phyloP scores from a whole-genome alignment of 2,797 vertebrate genomes.

The Hipposideros larvatus region DNA sequence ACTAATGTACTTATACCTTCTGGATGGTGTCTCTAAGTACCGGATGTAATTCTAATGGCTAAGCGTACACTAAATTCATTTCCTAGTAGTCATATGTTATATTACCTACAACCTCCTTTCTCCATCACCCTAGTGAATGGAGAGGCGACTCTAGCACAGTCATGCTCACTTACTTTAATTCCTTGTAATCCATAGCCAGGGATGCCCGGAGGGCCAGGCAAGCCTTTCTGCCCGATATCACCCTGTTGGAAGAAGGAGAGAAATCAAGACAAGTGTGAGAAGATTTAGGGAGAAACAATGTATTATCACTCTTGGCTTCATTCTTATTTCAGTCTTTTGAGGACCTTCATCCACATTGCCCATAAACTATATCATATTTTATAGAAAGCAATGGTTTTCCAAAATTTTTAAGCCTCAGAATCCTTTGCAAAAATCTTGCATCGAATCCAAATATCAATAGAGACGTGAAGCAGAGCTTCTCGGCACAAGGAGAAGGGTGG shows the following conservation, averaged over 20 bases:
- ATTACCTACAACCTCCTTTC: not conserved
- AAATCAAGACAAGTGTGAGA: slow-evolving; percentile 1
- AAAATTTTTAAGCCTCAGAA: slow-evolving; percentile 3
- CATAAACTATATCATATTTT: not conserved
- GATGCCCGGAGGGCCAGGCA: slow-evolving; percentile 88
- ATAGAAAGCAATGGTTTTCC: not conserved
- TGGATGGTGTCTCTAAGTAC: not conserved
- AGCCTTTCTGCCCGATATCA: slow-evolving; percentile 88
- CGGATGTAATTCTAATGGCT: not conserved
- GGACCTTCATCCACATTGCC: not conserved
- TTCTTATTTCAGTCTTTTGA: not conserved
- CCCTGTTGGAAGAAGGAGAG: slow-evolving; percentile 87
- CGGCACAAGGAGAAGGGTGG: not conserved
- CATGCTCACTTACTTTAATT: slow-evolving; percentile 90
- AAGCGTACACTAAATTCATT: not conserved
- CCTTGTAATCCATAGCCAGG: slow-evolving; percentile 92
- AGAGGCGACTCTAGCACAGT: not conserved
- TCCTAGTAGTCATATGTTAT: not conserved
- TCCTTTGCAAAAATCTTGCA: not conserved
- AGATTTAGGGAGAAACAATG: not conserved
- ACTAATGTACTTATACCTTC: not conserved
- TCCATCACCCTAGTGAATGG: not conserved
- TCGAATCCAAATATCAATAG: not conserved
- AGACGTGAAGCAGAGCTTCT: not conserved
- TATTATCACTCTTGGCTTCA: not conserved